A percentile compares a stretch with the other conserved stretches of the same genome.
These are phyloP conservation scores for Athene cunicularia DNA, from an alignment of 2,113 vertebrate species.

Conservation along the genomic window DNA sequence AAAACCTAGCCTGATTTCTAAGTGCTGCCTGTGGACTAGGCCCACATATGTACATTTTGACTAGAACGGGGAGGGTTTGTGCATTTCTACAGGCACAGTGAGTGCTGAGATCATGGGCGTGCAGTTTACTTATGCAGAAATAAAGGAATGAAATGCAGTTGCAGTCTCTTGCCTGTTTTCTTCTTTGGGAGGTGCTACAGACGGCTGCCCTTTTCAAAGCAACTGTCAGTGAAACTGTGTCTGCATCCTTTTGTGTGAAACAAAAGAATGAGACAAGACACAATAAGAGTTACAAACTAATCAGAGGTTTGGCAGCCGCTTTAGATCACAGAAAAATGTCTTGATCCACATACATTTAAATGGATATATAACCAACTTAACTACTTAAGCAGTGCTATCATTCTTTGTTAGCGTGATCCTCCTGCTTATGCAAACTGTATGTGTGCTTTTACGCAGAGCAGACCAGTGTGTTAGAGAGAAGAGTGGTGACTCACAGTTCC, in stretches of 20 bases:
- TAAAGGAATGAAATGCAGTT: neutral
- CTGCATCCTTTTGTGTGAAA: neutral
- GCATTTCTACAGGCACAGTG: neutral
- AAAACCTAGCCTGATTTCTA: neutral
- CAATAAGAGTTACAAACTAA: neutral
- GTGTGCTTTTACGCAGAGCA: neutral
- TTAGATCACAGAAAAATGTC: neutral
- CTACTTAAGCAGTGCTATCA: neutral
- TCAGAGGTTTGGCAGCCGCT: neutral
- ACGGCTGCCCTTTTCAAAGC: neutral
- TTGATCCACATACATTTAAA: neutral
- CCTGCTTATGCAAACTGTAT: neutral
- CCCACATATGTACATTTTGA: neutral
- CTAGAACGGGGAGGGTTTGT: neutral
- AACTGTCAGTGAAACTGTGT: neutral
- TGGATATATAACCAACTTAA: neutral
- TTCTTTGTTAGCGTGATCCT: neutral
- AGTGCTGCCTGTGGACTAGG: neutral
- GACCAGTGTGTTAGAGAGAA: neutral
- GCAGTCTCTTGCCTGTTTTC: neutral
- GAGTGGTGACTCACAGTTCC: neutral
- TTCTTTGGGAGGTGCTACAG: neutral
- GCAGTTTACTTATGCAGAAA: neutral
- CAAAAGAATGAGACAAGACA: neutral
- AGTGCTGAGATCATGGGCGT: neutral